phyloP scores from a whole-genome alignment of 2,113 vertebrate genomes.

The Perca schrenkii region DNA sequence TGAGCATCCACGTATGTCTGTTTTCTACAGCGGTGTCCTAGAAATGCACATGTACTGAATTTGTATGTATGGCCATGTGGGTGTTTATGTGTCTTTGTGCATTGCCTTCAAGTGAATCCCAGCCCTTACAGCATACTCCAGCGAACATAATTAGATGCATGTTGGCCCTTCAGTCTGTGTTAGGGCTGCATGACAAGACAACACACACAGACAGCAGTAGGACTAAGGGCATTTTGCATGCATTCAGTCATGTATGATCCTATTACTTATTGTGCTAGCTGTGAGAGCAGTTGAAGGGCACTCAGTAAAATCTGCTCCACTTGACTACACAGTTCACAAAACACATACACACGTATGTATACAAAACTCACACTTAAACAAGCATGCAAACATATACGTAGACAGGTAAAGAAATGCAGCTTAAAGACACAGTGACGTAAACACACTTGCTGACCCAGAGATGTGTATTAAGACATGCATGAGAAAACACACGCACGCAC shows the following conservation, averaged over 20 bases:
- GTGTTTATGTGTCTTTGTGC: conserved; percentile 6
- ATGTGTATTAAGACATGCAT: conserved; percentile 27
- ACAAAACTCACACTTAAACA: background rate
- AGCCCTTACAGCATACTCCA: conserved; percentile 22
- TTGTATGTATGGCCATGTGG: conserved; percentile 4
- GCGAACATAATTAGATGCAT: conserved; percentile 52
- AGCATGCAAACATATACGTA: conserved; percentile 7
- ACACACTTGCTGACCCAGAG: background rate
- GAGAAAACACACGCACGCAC: background rate
- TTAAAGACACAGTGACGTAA: background rate
- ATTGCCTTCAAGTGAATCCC: conserved; percentile 28
- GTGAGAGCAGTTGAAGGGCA: conserved; percentile 45
- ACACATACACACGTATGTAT: background rate
- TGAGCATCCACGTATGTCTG: background rate
- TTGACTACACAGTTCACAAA: background rate
- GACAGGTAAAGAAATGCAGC: conserved; percentile 8
- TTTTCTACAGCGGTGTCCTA: background rate
- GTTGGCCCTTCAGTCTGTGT: conserved; percentile 56
- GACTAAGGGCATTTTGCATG: conserved; percentile 46
- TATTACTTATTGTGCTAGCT: conserved; percentile 49
- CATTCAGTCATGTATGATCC: conserved; percentile 62
- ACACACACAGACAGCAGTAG: conserved; percentile 40
- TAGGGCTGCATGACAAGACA: conserved; percentile 35
- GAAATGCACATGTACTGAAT: background rate
- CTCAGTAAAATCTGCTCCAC: conserved; percentile 9